phyloP scores from a whole-genome alignment of 2,113 vertebrate species.

The Elachura formosa region DNA sequence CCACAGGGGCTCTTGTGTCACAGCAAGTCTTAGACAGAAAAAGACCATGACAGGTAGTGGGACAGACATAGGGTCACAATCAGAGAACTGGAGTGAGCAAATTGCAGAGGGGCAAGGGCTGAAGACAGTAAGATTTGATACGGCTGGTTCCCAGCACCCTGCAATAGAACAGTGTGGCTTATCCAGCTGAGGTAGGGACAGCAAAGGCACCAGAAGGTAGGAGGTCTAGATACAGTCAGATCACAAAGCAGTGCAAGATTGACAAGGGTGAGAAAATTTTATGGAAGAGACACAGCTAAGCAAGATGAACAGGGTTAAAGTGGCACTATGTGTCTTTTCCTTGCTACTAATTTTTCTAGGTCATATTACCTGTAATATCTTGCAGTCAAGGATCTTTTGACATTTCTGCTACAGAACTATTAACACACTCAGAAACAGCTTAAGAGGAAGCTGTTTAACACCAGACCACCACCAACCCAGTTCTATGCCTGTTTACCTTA shows the following conservation, averaged over 20 bases:
- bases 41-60: background rate
- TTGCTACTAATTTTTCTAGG: background rate
- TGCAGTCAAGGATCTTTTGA: background rate
- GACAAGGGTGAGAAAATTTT: background rate
- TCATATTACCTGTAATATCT: background rate
- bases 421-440: background rate
- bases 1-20: background rate
- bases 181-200: background rate
- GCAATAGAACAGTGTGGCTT: background rate
- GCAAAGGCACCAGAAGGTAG: background rate
- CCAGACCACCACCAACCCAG: background rate
- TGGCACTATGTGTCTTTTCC: background rate
- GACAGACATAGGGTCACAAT: background rate
- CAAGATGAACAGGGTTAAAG: background rate
- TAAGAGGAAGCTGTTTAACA: background rate
- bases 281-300: background rate
- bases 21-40: background rate
- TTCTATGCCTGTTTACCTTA: background rate
- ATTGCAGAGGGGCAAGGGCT: background rate
- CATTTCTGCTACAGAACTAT: background rate
- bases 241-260: background rate
- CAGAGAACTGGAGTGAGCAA: background rate
- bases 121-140: background rate
- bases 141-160: background rate
- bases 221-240: background rate